A percentile compares a stretch with the other conserved stretches of the same genome.
These are phyloP conservation scores for Zaprionus vittiger DNA, from an alignment of 1,140 invertebrate species.

Conservation along the genomic window DNA sequence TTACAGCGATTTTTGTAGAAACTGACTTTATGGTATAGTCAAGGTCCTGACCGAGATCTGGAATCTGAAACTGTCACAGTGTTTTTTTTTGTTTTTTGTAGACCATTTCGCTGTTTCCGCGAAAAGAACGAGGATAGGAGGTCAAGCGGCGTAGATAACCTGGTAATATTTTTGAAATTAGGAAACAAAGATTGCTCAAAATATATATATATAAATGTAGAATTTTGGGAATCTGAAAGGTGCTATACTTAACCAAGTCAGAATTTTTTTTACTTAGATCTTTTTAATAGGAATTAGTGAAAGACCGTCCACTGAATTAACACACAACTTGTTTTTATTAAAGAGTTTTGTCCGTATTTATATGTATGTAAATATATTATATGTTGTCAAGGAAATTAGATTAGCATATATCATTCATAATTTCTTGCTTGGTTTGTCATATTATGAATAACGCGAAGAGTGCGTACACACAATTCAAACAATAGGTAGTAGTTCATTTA, in stretches of 20 bases:
- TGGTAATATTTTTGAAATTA: constrained; percentile 62
- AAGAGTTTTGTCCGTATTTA: neutral
- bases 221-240: neutral
- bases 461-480: constrained; percentile 3
- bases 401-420: neutral
- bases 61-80: constrained; percentile 62
- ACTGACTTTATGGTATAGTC: constrained; percentile 71
- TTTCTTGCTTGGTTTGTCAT: neutral
- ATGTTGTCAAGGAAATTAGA: neutral
- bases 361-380: neutral
- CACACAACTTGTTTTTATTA: neutral
- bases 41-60: constrained; percentile 48
- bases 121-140: constrained; percentile 49
- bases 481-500: constrained; percentile 27
- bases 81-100: constrained; percentile 43
- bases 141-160: constrained; percentile 75
- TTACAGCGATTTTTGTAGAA: constrained; percentile 64
- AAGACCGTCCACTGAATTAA: neutral
- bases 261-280: neutral
- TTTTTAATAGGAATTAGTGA: neutral
- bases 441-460: neutral
- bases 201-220: neutral
- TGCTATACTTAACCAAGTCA: neutral
- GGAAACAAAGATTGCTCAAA: constrained; percentile 16
- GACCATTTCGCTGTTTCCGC: constrained; percentile 41